phyloP scores from a whole-genome alignment of 2,888 invertebrate species.

The Stenichneumon culpator region DNA sequence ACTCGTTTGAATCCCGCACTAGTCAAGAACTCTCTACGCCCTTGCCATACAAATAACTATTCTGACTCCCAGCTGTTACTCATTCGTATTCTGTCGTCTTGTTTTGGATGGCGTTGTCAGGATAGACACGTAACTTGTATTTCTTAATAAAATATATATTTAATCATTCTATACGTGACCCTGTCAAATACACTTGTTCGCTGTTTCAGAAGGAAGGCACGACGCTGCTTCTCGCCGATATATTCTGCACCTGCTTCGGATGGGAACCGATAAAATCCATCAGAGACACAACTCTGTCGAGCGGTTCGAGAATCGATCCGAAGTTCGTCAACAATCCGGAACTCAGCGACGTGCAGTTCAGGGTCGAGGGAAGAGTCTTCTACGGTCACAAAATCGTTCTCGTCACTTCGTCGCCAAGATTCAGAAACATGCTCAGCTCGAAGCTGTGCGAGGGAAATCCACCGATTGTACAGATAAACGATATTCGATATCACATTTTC shows the following conservation, averaged over 20 bases:
- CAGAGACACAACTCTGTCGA: constrained; percentile 89
- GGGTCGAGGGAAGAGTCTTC: constrained; percentile 95
- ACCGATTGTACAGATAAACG: constrained; percentile 96
- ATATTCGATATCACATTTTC: constrained; percentile 96
- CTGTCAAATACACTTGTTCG: background rate
- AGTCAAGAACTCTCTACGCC: too few relatives aligned
- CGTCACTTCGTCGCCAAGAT: constrained; percentile 94
- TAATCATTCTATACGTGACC: too few relatives aligned
- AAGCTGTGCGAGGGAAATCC: constrained; percentile 91
- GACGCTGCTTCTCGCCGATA: constrained; percentile 94
- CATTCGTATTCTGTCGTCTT: too few relatives aligned
- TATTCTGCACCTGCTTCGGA: constrained; percentile 95
- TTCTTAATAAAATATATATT: background rate
- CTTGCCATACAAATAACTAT: too few relatives aligned
- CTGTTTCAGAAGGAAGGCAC: constrained; percentile 93
- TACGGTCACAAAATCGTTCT: constrained; percentile 98
- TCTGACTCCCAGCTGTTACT: too few relatives aligned
- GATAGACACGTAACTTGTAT: too few relatives aligned
- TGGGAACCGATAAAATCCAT: constrained; percentile 93
- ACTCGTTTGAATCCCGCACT: too few relatives aligned
- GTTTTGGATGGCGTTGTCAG: too few relatives aligned
- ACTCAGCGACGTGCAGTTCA: constrained; percentile 96
- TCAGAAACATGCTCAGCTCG: constrained; percentile 94
- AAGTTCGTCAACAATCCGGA: constrained; percentile 98
- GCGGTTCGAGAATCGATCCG: constrained; percentile 94